phyloP scores from a whole-genome alignment of 1,140 invertebrate species.

The Neuroterus valhalla region DNA sequence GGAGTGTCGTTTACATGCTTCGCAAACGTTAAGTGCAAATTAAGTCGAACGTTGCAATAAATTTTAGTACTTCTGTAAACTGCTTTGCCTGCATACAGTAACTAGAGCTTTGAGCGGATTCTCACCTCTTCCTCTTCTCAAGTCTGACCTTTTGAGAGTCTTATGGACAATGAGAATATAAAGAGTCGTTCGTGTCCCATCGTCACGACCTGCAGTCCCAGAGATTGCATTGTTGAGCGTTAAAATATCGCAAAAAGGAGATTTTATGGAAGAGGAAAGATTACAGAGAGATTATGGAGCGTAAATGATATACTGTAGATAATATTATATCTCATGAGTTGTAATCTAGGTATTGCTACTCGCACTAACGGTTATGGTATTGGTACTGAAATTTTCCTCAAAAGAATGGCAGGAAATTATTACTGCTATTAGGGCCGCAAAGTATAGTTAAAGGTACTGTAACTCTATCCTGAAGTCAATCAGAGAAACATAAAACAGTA shows the following conservation, averaged over 20 bases:
- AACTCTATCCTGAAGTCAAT: neutral
- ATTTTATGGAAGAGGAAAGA: constrained; percentile 26
- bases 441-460: neutral
- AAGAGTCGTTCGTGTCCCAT: constrained; percentile 33
- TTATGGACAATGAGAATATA: constrained; percentile 23
- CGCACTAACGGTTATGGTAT: constrained; percentile 18
- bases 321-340: constrained; percentile 24
- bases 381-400: neutral
- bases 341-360: constrained; percentile 30
- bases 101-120: constrained; percentile 38
- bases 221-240: constrained; percentile 20
- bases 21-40: constrained; percentile 39
- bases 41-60: constrained; percentile 40
- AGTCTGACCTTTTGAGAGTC: constrained; percentile 13
- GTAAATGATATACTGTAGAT: constrained; percentile 19
- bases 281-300: constrained; percentile 25
- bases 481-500: neutral
- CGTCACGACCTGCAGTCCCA: constrained; percentile 36
- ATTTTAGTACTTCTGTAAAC: constrained; percentile 31
- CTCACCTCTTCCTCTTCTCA: constrained; percentile 22
- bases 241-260: constrained; percentile 27
- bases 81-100: constrained; percentile 38
- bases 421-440: constrained; percentile 1
- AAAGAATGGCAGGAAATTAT: constrained; percentile 8
- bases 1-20: constrained; percentile 37